Evolutionary conservation across 2,888 invertebrate species (phyloP).

Genomic region (Drosophila macrospina): DNA sequence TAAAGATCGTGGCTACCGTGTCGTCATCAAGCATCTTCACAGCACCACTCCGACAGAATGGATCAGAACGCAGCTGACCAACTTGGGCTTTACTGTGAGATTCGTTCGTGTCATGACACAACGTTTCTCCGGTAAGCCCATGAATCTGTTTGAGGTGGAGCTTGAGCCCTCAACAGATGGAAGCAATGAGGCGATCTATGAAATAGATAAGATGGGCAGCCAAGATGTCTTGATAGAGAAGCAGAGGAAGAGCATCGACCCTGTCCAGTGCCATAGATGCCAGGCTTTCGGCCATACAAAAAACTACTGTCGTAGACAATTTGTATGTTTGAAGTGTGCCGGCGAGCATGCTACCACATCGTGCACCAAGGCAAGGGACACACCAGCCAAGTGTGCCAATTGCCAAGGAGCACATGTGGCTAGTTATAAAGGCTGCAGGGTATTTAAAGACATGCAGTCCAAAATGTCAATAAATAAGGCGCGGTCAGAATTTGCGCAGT

Average conservation of each 20-base stretch:
- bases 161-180: not conserved
- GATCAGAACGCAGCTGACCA: not conserved
- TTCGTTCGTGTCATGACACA: not conserved
- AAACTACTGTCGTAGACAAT: not conserved
- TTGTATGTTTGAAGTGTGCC: not conserved
- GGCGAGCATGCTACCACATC: not conserved
- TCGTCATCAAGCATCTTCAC: not conserved
- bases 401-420: not conserved
- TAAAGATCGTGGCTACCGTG: not conserved
- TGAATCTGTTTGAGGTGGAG: not conserved
- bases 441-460: not conserved
- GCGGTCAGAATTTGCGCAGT: too few relatives aligned
- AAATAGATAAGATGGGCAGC: not conserved
- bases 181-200: not conserved
- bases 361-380: not conserved
- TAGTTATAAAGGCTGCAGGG: not conserved
- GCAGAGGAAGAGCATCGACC: not conserved
- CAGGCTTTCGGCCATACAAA: not conserved
- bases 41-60: not conserved
- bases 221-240: not conserved
- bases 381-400: not conserved
- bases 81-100: not conserved
- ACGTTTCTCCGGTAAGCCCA: not conserved
- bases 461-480: not conserved
- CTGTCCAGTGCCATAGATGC: not conserved